A percentile compares a stretch with the other conserved stretches of the same genome.
phyloP scores from a whole-genome alignment of 2,888 invertebrate genomes.

The Apamea crenata region DNA sequence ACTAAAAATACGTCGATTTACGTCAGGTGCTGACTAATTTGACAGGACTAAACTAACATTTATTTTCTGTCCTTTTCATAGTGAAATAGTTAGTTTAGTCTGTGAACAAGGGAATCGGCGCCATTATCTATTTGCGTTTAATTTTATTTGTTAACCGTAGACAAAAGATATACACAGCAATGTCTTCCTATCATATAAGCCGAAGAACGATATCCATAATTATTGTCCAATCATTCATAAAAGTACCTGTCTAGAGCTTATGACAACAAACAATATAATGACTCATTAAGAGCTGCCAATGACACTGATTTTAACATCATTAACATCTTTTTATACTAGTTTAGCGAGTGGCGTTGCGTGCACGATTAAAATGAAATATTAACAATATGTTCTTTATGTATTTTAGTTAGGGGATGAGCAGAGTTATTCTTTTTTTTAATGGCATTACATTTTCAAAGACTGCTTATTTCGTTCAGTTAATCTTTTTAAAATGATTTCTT shows the following conservation, averaged over 20 bases:
- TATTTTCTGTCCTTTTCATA: too few relatives aligned
- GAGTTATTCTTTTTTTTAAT: not conserved
- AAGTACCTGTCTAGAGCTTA: not conserved
- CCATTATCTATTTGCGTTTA: too few relatives aligned
- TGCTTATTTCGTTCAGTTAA: not conserved
- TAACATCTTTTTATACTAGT: conserved; percentile 26
- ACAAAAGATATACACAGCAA: not conserved
- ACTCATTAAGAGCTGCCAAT: conserved; percentile 45
- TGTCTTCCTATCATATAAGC: not conserved
- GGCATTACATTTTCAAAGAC: not conserved
- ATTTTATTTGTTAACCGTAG: not conserved
- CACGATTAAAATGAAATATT: not conserved
- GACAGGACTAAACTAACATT: too few relatives aligned
- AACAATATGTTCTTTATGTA: not conserved
- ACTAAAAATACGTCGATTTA: too few relatives aligned
- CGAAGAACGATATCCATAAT: too few relatives aligned
- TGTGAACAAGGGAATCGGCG: too few relatives aligned
- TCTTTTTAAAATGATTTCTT: not conserved
- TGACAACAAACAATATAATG: conserved; percentile 12
- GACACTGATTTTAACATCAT: conserved; percentile 43
- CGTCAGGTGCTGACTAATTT: too few relatives aligned
- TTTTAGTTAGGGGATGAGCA: not conserved
- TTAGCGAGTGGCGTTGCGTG: not conserved
- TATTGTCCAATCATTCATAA: not conserved
- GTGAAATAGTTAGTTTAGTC: too few relatives aligned